Percentiles rank a stretch among this genome's conserved stretches.
These are phyloP conservation scores for Chrysotoxum bicinctum DNA, from an alignment of 2,888 invertebrate genomes.

Conservation along the genomic window DNA sequence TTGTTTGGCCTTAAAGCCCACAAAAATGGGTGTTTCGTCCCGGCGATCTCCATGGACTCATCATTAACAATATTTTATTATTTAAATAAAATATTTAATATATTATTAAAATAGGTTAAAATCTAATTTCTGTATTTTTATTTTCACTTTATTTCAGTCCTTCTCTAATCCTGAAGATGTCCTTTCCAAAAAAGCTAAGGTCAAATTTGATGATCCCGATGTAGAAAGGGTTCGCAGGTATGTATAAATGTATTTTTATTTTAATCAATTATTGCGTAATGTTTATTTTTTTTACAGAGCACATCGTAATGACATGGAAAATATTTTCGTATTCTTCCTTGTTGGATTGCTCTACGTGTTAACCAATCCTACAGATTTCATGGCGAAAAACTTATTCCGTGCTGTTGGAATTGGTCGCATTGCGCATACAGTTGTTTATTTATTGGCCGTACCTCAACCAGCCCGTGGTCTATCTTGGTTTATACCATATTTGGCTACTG, in stretches of 20 bases:
- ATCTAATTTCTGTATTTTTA: no score
- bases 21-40: no score
- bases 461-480: slow-evolving; percentile 82
- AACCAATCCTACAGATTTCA: slow-evolving; percentile 81
- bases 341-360: slow-evolving; percentile 83
- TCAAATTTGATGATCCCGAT: slow-evolving; percentile 80
- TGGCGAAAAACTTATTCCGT: slow-evolving; percentile 83
- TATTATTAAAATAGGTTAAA: no score
- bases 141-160: slow-evolving; percentile 77
- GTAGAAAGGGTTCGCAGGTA: slow-evolving; percentile 81
- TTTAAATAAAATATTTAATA: no score
- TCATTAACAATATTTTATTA: no score
- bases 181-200: slow-evolving; percentile 73
- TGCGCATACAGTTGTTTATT: slow-evolving; percentile 84
- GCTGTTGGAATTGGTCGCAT: slow-evolving; percentile 82
- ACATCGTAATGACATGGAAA: slow-evolving; percentile 85
- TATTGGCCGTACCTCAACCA: slow-evolving; percentile 83
- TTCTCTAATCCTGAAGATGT: slow-evolving; percentile 83
- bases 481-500: slow-evolving; percentile 80
- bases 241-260: background rate
- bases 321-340: slow-evolving; percentile 83
- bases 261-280: background rate
- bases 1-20: no score
- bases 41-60: no score
- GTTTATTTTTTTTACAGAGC: slow-evolving; percentile 80